Conservation (phyloP, 2,797 vertebrate genomes). For the Emydoidea blandingii region DNA sequence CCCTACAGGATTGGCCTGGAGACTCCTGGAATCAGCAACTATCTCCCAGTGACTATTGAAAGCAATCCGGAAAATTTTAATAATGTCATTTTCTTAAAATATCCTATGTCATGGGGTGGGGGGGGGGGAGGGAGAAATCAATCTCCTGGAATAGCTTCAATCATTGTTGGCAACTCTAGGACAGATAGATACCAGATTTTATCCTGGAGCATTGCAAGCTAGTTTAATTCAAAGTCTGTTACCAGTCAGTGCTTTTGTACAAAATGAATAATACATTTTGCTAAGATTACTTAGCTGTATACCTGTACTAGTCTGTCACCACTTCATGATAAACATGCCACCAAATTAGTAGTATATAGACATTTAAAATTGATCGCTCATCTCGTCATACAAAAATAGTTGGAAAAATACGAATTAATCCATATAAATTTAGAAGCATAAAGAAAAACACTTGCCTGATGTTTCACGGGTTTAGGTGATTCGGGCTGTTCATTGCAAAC, state of each 20-base stretch:
- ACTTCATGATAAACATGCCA: not conserved
- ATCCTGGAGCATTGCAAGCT: not conserved
- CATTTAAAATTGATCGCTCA: not conserved
- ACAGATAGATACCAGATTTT: not conserved
- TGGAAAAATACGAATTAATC: conserved; percentile 9
- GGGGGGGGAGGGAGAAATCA: too few relatives aligned
- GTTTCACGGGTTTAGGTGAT: conserved; percentile 95
- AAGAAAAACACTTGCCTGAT: conserved; percentile 93
- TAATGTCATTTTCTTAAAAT: too few relatives aligned
- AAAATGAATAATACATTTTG: not conserved
- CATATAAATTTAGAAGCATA: conserved; percentile 66
- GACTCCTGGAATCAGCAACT: too few relatives aligned
- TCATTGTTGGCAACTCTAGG: not conserved
- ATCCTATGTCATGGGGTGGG: too few relatives aligned
- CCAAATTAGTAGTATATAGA: not conserved
- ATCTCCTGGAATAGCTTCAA: too few relatives aligned
- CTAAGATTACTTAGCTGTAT: not conserved
- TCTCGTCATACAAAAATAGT: not conserved
- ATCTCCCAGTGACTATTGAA: too few relatives aligned
- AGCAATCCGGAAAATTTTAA: too few relatives aligned
- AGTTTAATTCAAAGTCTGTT: not conserved
- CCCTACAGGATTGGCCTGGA: too few relatives aligned
- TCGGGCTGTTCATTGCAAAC: conserved; percentile 94
- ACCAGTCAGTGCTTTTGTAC: not conserved
- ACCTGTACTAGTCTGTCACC: not conserved